Evolutionary conservation across 2,797 vertebrate genomes (phyloP).

Genomic region (Falco columbarius): DNA sequence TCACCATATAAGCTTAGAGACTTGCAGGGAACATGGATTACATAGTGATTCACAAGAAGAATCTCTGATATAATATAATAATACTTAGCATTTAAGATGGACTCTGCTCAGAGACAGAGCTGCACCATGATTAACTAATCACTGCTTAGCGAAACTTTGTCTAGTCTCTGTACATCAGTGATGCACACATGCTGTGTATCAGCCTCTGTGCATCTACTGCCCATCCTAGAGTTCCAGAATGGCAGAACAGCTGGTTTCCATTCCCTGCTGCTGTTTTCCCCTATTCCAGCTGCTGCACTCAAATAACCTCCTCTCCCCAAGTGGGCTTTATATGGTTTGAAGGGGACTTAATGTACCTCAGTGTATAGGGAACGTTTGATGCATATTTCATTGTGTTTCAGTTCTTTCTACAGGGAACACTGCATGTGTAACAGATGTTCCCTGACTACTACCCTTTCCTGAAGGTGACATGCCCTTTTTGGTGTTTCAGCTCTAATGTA

Average conservation of each 20-base stretch:
- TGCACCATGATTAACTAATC: not conserved
- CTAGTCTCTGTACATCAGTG: not conserved
- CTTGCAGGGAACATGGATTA: not conserved
- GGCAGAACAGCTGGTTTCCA: conserved; percentile 31
- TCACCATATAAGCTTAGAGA: not conserved
- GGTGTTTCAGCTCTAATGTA: conserved; percentile 50
- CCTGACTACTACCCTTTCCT: conserved; percentile 41
- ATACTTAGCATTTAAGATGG: not conserved
- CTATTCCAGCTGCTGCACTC: conserved; percentile 43
- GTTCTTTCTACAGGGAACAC: conserved; percentile 50
- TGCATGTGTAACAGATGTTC: conserved; percentile 61
- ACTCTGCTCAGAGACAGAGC: not conserved
- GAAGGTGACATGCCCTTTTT: conserved; percentile 60
- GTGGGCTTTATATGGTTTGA: conserved; percentile 44
- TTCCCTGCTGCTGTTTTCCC: conserved; percentile 9
- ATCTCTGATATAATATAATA: not conserved
- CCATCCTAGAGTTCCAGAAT: conserved; percentile 13
- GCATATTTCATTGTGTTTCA: conserved; percentile 58
- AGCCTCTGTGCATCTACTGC: not conserved
- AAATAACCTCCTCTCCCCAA: conserved; percentile 39
- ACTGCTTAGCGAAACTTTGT: not conserved
- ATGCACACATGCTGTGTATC: not conserved
- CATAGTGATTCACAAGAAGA: not conserved
- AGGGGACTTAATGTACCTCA: conserved; percentile 49
- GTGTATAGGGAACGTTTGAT: conserved; percentile 51